Evolutionary conservation across 2,797 vertebrate genomes (phyloP), one percentile per base, ranked within the genome.

Genomic region (Anisognathus igniventris): DNA sequence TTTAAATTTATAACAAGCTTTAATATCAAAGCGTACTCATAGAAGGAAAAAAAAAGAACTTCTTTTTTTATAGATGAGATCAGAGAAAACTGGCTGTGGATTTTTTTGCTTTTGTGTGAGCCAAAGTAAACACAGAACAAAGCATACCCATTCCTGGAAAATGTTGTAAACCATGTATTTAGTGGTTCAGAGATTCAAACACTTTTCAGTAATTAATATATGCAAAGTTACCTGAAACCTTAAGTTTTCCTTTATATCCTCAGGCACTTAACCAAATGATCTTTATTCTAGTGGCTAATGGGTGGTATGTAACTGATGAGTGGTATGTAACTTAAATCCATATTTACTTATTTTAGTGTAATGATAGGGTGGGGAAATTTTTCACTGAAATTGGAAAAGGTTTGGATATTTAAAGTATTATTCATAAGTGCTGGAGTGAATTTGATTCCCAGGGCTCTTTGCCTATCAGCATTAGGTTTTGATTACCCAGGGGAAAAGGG

Each of bases 41-140:
- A 28, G 2, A 33, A 80, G 42, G 8, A 4, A 39, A 64, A 78
- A 40, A 74, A 57, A 24, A 23, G 2, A 3, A 12, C 14, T 12
- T 76, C 14, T 12, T 76, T 42, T 40, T 76, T 88, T 35, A 24
- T 17, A 82, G 30, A 74, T 40, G 30, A 72, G 39, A 62, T 75
- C 39, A 78, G 50, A 84, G 35, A 40, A 73, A 64, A 71, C 35
- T 61, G 11, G 2, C 24, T 57, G 30, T 35, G 23, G 37, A 71
- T 14, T 4, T 4, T 66, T 93, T 87, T 75, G 13, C 35, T 80
- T 73, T 67, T 71, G 3, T 57, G 15, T 30, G 14, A 82, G 31
- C 64, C 53, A 85, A 91, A 89, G 6, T 64, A 93, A 95, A 89
- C 44, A 78, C 25, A 66, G 60, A 93, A 85, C 51, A 76, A 87